phyloP scores from a whole-genome alignment of 2,797 vertebrate species.

The Microctenopoma lineatum region DNA sequence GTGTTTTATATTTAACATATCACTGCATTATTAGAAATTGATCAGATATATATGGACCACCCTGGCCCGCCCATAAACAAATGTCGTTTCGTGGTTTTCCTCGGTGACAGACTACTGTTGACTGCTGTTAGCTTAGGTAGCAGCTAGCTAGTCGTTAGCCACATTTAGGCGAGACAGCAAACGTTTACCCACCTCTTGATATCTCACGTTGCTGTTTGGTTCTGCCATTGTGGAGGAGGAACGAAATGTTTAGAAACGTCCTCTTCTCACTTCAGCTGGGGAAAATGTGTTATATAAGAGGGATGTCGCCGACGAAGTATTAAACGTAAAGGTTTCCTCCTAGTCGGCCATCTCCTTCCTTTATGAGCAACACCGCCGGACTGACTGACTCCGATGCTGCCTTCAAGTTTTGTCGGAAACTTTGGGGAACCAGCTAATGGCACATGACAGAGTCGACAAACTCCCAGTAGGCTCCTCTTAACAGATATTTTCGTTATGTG shows the following conservation, averaged over 20 bases:
- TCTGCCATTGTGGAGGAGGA: conserved; percentile 75
- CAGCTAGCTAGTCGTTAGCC: conserved; percentile 47
- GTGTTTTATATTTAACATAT: fast-evolving
- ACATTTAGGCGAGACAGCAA: neutral
- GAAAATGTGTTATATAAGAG: neutral
- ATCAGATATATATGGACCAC: fast-evolving
- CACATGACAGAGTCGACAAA: neutral
- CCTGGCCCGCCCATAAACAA: conserved; percentile 30
- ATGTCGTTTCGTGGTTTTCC: conserved; percentile 36
- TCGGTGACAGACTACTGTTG: conserved; percentile 44
- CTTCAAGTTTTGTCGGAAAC: conserved; percentile 27
- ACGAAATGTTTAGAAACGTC: conserved; percentile 7
- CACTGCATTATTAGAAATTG: fast-evolving
- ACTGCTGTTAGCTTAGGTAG: conserved; percentile 21
- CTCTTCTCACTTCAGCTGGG: conserved; percentile 15
- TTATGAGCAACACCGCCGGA: conserved; percentile 14
- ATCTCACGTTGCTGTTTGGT: conserved; percentile 78
- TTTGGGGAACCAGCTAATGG: fast-evolving
- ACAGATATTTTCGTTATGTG: too few relatives aligned
- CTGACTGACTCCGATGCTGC: conserved; percentile 22
- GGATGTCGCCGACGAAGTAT: conserved; percentile 23
- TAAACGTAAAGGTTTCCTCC: conserved; percentile 9
- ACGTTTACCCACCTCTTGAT: conserved; percentile 77
- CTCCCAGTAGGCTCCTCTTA: too few relatives aligned
- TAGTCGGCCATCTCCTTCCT: conserved; percentile 76